phyloP scores from a whole-genome alignment of 1,140 invertebrate genomes.

The Agrypnia vestita region DNA sequence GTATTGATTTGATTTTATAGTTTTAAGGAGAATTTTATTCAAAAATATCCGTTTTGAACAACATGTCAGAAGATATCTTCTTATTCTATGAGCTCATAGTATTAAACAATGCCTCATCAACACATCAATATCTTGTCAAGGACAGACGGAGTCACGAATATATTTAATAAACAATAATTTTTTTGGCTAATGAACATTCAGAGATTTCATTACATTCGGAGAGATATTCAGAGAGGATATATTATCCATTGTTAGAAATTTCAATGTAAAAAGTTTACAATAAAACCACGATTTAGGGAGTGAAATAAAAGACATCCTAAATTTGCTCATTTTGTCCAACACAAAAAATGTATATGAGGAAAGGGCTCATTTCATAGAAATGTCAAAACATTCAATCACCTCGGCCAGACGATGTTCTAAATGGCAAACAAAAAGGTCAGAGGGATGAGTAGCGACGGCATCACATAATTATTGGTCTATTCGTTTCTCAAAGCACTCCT shows the following conservation, averaged over 20 bases:
- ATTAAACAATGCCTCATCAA: no score
- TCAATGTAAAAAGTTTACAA: not conserved
- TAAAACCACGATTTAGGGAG: not conserved
- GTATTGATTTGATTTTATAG: no score
- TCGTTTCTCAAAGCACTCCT: not conserved
- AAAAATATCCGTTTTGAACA: no score
- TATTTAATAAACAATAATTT: not conserved
- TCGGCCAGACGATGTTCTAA: slow-evolving; percentile 35
- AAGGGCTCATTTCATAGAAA: slow-evolving; percentile 19
- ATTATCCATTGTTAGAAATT: not conserved
- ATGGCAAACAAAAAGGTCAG: slow-evolving; percentile 53
- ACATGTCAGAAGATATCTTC: no score
- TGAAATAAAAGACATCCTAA: not conserved
- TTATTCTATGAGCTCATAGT: no score
- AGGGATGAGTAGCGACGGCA: not conserved
- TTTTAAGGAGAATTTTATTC: no score
- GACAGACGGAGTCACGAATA: no score
- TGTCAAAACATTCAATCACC: slow-evolving; percentile 52
- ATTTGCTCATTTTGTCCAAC: not conserved
- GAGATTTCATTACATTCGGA: no score
- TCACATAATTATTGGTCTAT: not conserved
- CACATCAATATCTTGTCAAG: no score
- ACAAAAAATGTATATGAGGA: not conserved
- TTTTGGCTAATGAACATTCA: not conserved
- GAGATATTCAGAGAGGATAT: no score